phyloP scores from a whole-genome alignment of 2,113 vertebrate genomes.

The Dasyornis broadbenti region DNA sequence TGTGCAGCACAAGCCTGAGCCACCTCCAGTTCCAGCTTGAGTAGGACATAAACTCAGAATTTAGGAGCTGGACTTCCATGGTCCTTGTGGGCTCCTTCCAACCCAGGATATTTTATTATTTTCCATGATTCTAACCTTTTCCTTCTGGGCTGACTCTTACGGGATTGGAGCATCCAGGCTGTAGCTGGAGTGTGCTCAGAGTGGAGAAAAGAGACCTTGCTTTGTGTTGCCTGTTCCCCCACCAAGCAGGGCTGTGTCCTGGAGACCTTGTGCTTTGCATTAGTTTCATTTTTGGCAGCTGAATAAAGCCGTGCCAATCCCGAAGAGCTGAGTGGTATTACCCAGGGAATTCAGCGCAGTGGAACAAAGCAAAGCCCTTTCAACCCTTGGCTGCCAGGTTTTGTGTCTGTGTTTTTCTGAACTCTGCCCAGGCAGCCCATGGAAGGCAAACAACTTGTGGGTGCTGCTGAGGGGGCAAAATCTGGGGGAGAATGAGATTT shows the following conservation, averaged over 20 bases:
- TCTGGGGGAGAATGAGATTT: neutral
- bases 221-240: neutral
- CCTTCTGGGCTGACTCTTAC: accelerated
- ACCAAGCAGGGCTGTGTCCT: neutral
- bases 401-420: slow-evolving; percentile 28
- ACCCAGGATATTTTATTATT: neutral
- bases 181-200: neutral
- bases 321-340: slow-evolving; percentile 50
- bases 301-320: slow-evolving; percentile 47
- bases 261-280: slow-evolving; percentile 65
- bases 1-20: neutral
- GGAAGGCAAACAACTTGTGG: slow-evolving; percentile 59
- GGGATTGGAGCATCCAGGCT: neutral
- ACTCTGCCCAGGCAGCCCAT: slow-evolving; percentile 15
- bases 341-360: slow-evolving; percentile 37
- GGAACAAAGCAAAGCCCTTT: slow-evolving; percentile 63
- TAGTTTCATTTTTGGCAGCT: slow-evolving; percentile 59
- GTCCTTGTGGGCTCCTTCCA: neutral
- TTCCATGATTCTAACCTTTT: neutral
- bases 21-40: neutral
- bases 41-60: neutral
- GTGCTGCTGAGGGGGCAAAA: slow-evolving; percentile 53
- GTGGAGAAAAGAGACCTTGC: neutral
- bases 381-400: slow-evolving; percentile 47
- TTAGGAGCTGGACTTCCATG: neutral